Evolutionary conservation across 1,140 invertebrate genomes (phyloP), one percentile per base, ranked within the genome.

Genomic region (Anoplolepis gracilipes): DNA sequence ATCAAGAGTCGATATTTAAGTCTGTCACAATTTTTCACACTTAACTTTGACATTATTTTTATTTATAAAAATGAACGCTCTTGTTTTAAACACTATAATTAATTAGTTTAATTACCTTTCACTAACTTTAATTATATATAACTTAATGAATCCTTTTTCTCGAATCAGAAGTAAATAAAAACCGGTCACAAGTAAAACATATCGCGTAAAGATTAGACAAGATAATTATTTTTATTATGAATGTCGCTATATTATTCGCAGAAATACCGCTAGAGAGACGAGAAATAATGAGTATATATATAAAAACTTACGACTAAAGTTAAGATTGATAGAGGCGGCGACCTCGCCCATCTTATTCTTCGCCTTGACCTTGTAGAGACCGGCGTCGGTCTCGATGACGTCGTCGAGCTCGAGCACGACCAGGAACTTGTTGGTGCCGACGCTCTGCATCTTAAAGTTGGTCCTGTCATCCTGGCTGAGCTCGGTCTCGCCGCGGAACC

Each of bases 301-400:
- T 16, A 8, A n/a, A 76, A 93, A 98, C 98, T 98, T 96, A 99
- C 98, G 98, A 95, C 98, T 99, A 95, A 99, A 99, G 96, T 99
- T 99, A 93, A 99, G 97, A 95, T 99, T 99, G 95, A 99, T 99
- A 91, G 98, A 99, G 88, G 99, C 99, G 84, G 98, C 97, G 93
- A 99, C 98, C 96, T 99, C 99, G 93, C 99, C 99, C 96, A 98
- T 98, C 95, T 98, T 98, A 95, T 99, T 99, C 95, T 98, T 99
- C 90, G 99, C 99, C 95, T 98, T 98, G 92, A 99, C 98, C 95
- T 99, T 99, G 96, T 99, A 99, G 76, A 99, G 97, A 92, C 99
- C 99, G 86, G 98, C 98, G 95, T 99, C 99, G 30, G 97, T 97
- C 96, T 99, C 98, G 94, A 99, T 97, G 90, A 99, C 99, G 94